A percentile compares a stretch with the other conserved stretches of the same genome.
Evolutionary conservation across 2,888 invertebrate species (phyloP).

Genomic region (Sympetrum striolatum): DNA sequence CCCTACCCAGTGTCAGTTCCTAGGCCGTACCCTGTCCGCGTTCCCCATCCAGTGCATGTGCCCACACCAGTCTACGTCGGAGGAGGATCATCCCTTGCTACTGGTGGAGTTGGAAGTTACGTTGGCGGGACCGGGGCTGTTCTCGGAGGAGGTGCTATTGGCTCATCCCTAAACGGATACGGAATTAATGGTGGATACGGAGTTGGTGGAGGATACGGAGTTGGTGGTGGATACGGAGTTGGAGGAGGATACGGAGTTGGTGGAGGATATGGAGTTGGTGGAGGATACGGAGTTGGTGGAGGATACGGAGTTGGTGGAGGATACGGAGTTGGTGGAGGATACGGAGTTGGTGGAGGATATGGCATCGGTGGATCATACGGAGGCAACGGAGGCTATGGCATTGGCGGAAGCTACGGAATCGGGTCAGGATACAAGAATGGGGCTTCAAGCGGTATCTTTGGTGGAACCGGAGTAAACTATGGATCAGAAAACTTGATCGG

Average conservation of each 20-base stretch:
- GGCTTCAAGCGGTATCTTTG: background rate
- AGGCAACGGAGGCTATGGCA: no score
- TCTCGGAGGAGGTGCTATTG: slow-evolving; percentile 60
- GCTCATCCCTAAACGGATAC: slow-evolving; percentile 60
- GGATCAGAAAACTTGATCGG: background rate
- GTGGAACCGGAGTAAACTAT: background rate
- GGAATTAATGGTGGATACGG: slow-evolving; percentile 52
- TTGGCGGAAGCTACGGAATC: no score
- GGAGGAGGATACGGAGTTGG: background rate
- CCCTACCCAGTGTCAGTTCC: background rate
- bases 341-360: no score
- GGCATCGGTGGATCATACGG: no score
- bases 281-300: background rate
- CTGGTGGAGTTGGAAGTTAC: slow-evolving; percentile 62
- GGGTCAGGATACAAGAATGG: background rate
- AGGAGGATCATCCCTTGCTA: slow-evolving; percentile 46
- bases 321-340: background rate
- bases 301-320: background rate
- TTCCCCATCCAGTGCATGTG: background rate
- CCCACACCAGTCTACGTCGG: background rate
- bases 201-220: background rate
- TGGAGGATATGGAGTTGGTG: background rate
- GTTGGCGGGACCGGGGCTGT: slow-evolving; percentile 50
- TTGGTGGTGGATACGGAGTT: background rate
- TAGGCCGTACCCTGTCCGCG: background rate